Evolutionary conservation across 2,113 vertebrate species (phyloP).

Genomic region (Eptatretus burgeri): DNA sequence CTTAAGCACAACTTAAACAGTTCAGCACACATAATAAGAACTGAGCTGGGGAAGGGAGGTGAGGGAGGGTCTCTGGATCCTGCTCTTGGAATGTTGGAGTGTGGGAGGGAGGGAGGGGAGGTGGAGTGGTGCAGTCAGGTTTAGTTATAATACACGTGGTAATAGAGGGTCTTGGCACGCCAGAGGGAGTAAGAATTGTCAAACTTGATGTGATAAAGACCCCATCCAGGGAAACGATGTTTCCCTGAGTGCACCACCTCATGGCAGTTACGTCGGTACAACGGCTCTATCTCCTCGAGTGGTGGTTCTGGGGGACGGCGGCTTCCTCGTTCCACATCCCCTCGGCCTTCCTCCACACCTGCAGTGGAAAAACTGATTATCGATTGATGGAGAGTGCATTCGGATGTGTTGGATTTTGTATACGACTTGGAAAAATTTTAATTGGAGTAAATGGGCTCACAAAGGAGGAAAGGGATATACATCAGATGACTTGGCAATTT

Average conservation of each 20-base stretch:
- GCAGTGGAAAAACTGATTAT: not conserved
- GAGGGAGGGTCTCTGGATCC: too few species aligned
- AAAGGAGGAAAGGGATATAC: too few species aligned
- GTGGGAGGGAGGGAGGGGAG: too few species aligned
- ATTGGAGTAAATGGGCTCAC: too few species aligned
- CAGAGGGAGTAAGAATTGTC: slow-evolving; percentile 94
- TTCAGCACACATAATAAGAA: too few species aligned
- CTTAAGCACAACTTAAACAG: too few species aligned
- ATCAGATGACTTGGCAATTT: too few species aligned
- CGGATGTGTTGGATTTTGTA: not conserved
- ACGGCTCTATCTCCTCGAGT: slow-evolving; percentile 51
- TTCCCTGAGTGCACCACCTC: slow-evolving; percentile 48
- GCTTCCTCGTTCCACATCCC: slow-evolving; percentile 67
- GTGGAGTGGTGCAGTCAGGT: too few species aligned
- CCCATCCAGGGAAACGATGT: slow-evolving; percentile 75
- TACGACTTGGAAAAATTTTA: too few species aligned
- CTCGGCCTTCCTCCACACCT: slow-evolving; percentile 18
- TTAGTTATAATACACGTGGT: slow-evolving; percentile 60
- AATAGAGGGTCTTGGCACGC: slow-evolving; percentile 87
- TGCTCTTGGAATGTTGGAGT: too few species aligned
- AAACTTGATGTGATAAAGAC: slow-evolving; percentile 80
- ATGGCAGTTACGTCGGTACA: slow-evolving; percentile 78
- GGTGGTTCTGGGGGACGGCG: slow-evolving; percentile 29
- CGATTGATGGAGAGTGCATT: not conserved
- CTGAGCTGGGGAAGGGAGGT: too few species aligned